A percentile compares a stretch with the other conserved stretches of the same genome.
phyloP scores from a whole-genome alignment of 2,113 vertebrate genomes.

The Alethe castanea region DNA sequence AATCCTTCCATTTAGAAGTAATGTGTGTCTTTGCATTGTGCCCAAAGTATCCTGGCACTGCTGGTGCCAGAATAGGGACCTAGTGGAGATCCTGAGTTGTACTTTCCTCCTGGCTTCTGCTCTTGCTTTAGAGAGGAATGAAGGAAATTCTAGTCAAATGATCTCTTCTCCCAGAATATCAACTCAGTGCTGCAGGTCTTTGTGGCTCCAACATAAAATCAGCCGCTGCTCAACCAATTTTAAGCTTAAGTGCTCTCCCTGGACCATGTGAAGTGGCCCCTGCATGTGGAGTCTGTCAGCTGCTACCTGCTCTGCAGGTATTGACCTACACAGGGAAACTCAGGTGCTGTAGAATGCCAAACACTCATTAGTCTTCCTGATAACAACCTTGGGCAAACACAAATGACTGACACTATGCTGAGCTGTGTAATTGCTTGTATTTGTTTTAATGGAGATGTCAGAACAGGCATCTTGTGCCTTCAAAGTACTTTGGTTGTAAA shows the following conservation, averaged over 20 bases:
- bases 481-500: not conserved
- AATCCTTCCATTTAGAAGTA: not conserved
- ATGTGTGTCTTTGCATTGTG: not conserved
- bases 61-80: not conserved
- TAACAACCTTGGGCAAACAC: not conserved
- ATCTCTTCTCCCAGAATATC: not conserved
- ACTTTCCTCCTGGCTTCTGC: not conserved
- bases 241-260: not conserved
- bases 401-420: not conserved
- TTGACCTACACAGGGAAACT: not conserved
- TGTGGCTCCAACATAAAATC: not conserved
- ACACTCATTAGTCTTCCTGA: not conserved
- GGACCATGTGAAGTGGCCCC: not conserved
- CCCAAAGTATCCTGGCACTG: not conserved
- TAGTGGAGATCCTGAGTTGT: not conserved
- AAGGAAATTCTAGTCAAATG: not conserved
- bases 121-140: not conserved
- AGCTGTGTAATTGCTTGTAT: not conserved
- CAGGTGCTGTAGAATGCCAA: not conserved
- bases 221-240: not conserved
- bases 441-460: not conserved
- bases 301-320: not conserved
- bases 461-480: not conserved
- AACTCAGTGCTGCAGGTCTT: not conserved
- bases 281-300: not conserved